These are phyloP conservation scores for Aphelenchoides besseyi DNA, from an alignment of 1,140 invertebrate genomes.

Conservation along the genomic window DNA sequence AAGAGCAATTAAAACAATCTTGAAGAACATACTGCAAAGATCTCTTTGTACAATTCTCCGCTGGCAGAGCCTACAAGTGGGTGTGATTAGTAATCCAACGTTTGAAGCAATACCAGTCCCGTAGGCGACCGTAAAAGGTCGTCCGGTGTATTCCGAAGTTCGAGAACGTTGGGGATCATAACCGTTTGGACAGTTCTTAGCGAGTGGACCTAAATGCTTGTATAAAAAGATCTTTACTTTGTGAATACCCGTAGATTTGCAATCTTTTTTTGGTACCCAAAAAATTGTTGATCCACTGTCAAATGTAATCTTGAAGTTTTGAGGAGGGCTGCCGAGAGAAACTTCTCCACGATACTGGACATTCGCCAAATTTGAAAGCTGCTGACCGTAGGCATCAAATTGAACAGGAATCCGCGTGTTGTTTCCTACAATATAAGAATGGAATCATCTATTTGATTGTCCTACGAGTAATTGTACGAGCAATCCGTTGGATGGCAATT, in stretches of 20 bases:
- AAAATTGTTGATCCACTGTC: conserved; percentile 31
- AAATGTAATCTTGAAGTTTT: conserved; percentile 37
- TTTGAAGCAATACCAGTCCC: too few species aligned
- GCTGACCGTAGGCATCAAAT: conserved; percentile 9
- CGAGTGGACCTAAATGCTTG: background rate
- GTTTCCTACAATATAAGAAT: background rate
- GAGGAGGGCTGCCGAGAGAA: conserved; percentile 33
- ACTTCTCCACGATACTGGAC: conserved; percentile 31
- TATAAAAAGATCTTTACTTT: too few species aligned
- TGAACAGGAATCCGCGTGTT: background rate
- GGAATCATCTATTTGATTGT: background rate
- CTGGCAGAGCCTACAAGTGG: too few species aligned
- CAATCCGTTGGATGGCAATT: background rate
- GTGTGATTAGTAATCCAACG: too few species aligned
- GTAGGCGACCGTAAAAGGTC: background rate
- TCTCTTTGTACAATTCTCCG: background rate
- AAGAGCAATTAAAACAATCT: background rate
- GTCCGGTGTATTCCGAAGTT: background rate
- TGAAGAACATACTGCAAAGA: background rate
- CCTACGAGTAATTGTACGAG: background rate
- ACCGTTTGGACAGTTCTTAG: conserved; percentile 3
- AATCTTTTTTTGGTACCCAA: conserved; percentile 11
- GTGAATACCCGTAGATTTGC: too few species aligned
- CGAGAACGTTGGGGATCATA: background rate
- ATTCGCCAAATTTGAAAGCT: conserved; percentile 13